Evolutionary conservation across 2,888 invertebrate genomes (phyloP).

Genomic region (Latrodectus elegans): DNA sequence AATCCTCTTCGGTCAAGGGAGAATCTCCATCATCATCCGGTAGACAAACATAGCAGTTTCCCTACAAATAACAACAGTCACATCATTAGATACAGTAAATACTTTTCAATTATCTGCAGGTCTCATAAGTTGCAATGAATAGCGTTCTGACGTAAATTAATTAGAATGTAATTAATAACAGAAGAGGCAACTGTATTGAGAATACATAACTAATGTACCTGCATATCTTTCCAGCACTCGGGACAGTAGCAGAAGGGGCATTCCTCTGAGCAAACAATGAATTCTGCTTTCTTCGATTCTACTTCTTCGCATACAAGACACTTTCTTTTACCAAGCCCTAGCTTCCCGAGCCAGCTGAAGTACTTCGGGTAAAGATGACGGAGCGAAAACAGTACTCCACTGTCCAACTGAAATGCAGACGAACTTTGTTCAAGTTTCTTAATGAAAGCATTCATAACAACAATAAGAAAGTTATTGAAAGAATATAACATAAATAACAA

Average conservation of each 20-base stretch:
- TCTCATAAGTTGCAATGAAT: no score
- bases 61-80: conserved; percentile 16
- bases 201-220: neutral
- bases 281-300: conserved; percentile 19
- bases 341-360: conserved; percentile 42
- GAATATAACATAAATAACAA: no score
- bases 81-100: neutral
- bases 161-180: no score
- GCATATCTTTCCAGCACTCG: conserved; percentile 56
- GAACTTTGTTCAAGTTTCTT: neutral
- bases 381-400: conserved; percentile 39
- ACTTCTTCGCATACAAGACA: conserved; percentile 55
- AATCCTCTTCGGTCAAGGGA: conserved; percentile 31
- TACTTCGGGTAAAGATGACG: conserved; percentile 40
- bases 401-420: conserved; percentile 35
- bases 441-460: no score
- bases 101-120: neutral
- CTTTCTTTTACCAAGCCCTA: conserved; percentile 40
- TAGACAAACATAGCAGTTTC: conserved; percentile 44
- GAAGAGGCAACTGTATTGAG: no score
- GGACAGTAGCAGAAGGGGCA: conserved; percentile 59
- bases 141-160: no score
- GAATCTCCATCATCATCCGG: conserved; percentile 51
- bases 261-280: conserved; percentile 45
- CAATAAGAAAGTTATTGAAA: no score